A percentile compares a stretch with the other conserved stretches of the same genome.
phyloP scores from a whole-genome alignment of 2,113 vertebrate genomes.

The Theristicus caerulescens region DNA sequence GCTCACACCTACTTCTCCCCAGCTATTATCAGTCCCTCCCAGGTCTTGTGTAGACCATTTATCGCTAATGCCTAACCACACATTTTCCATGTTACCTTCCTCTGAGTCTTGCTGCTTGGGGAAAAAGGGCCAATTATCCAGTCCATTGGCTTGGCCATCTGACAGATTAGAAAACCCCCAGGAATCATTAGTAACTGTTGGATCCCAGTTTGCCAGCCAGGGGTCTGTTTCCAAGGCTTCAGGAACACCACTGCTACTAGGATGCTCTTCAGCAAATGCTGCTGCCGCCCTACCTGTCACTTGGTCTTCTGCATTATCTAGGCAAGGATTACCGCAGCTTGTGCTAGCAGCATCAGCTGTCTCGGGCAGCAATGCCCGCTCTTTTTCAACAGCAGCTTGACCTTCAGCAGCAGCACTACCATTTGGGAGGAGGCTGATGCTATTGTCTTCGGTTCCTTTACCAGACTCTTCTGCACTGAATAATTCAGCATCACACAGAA shows the following conservation, averaged over 20 bases:
- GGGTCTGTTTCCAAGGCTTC: slow-evolving; percentile 64
- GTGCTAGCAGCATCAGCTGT: not conserved
- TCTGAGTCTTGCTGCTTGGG: slow-evolving; percentile 48
- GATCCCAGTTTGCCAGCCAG: slow-evolving; percentile 72
- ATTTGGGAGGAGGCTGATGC: not conserved
- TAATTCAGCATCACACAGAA: slow-evolving; percentile 8
- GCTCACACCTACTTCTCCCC: slow-evolving; percentile 42
- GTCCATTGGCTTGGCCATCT: slow-evolving; percentile 64
- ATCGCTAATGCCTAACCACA: slow-evolving; percentile 71
- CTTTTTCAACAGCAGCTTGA: slow-evolving; percentile 21
- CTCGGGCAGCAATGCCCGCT: not conserved
- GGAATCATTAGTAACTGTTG: slow-evolving; percentile 54
- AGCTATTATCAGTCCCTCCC: slow-evolving; percentile 38
- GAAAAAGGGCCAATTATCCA: slow-evolving; percentile 71
- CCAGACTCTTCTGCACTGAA: slow-evolving; percentile 10
- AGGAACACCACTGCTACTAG: slow-evolving; percentile 13
- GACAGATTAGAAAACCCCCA: slow-evolving; percentile 62
- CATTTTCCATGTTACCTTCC: slow-evolving; percentile 39
- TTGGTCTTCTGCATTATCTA: slow-evolving; percentile 17
- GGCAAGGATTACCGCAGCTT: slow-evolving; percentile 8
- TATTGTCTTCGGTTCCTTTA: not conserved
- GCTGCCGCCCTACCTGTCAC: slow-evolving; percentile 8
- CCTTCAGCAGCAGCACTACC: not conserved
- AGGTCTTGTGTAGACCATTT: slow-evolving; percentile 67
- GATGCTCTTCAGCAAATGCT: not conserved